A percentile compares a stretch with the other conserved stretches of the same genome.
phyloP scores from a whole-genome alignment of 1,140 invertebrate genomes.

The Trichomalopsis sarcophagae region DNA sequence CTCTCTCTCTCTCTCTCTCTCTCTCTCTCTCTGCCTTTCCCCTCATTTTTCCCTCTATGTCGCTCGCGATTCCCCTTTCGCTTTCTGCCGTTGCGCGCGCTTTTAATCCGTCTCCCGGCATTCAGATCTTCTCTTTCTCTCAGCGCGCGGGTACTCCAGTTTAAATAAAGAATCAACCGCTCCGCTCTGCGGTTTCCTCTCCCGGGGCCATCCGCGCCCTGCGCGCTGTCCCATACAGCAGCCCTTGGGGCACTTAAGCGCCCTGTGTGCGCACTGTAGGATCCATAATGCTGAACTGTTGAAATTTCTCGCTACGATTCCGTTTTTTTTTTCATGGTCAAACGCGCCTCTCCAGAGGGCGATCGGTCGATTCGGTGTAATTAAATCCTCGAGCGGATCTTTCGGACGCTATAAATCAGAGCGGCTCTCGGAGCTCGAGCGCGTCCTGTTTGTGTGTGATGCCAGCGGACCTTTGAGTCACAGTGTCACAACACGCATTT shows the following conservation, averaged over 20 bases:
- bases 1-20: constrained; percentile 52
- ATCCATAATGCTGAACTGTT: too few species aligned
- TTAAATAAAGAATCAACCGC: constrained; percentile 34
- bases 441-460: constrained; percentile 27
- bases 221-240: too few species aligned
- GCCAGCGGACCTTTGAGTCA: constrained; percentile 12
- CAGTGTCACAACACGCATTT: constrained; percentile 44
- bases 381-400: background rate
- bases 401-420: constrained; percentile 45
- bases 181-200: background rate
- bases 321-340: too few species aligned
- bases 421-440: background rate
- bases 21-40: constrained; percentile 8
- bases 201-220: too few species aligned
- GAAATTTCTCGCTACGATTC: too few species aligned
- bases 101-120: constrained; percentile 71
- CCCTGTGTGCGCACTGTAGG: too few species aligned
- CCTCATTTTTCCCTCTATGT: constrained; percentile 42
- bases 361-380: background rate
- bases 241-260: too few species aligned
- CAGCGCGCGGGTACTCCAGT: constrained; percentile 45
- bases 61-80: constrained; percentile 44
- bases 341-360: too few species aligned
- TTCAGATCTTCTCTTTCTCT: constrained; percentile 68
- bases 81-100: constrained; percentile 54